Percentiles rank a stretch among this genome's conserved stretches.
Evolutionary conservation across 2,888 invertebrate genomes (phyloP).

Genomic region (Emesis furor): DNA sequence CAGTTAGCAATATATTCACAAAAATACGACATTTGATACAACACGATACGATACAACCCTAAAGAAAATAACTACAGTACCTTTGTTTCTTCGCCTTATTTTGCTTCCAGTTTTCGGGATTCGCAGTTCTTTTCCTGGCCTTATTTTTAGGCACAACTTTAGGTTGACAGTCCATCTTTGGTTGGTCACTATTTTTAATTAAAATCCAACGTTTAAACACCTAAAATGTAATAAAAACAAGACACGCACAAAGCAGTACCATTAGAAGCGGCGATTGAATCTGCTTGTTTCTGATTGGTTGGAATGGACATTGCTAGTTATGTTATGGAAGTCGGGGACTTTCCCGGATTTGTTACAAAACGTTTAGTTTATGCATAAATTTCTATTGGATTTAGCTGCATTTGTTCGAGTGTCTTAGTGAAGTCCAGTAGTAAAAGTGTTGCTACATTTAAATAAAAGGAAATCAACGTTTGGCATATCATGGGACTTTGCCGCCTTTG

Average conservation of each 20-base stretch:
- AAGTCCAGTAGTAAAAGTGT: background rate
- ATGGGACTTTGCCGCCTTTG: constrained; percentile 18
- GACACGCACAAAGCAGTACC: background rate
- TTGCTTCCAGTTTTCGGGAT: constrained; percentile 11
- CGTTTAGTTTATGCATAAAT: background rate
- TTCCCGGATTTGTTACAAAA: constrained; percentile 2
- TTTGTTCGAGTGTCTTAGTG: background rate
- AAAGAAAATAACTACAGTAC: background rate
- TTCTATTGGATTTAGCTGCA: background rate
- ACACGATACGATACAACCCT: no score
- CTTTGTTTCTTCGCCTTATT: background rate
- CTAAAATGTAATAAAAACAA: background rate
- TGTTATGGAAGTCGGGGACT: background rate
- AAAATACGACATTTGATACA: no score
- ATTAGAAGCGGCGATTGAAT: background rate
- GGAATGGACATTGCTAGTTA: background rate
- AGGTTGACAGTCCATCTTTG: background rate
- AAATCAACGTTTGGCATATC: background rate
- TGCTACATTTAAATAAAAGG: background rate
- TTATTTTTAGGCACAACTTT: constrained; percentile 9
- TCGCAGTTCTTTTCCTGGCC: background rate
- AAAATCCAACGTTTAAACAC: background rate
- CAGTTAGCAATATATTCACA: no score
- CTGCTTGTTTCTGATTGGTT: constrained; percentile 1
- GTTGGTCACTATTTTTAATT: background rate